Evolutionary conservation across 2,888 invertebrate species (phyloP), one percentile per base, ranked within the genome.

Genomic region (Oscheius sp.): DNA sequence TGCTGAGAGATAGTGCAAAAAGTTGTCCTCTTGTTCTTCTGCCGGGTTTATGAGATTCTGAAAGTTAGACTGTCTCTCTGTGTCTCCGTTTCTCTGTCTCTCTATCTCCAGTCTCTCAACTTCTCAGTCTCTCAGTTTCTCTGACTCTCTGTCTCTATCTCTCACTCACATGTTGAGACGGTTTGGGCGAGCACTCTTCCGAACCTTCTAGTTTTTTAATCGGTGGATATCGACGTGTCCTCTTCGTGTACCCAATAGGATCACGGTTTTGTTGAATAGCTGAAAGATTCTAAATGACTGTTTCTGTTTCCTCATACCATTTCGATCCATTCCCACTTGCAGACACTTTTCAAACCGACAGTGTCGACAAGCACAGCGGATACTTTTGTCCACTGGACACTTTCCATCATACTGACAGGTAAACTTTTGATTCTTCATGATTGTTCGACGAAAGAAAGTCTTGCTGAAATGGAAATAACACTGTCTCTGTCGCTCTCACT

Each of bases 211-310:
- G 58, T 55, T 76, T 77, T 55, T 83, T 85, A 29, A 85, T 77
- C 1, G 81, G 81, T 32, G 88, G 86, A 73, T 89, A 89, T 62
- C 88, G 74, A 57, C 88, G 71, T 9, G 88, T 88, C 33, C 88
- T 73, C 66, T 88, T 88, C 9, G 88, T 88, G 70, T 88, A 88
- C 21, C 88, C 88, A 50, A 88, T 88, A 21, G 88, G 88, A 76
- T 88, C 88, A 37, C 88, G 80, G 66, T 88, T 88, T 72, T 88
- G 88, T 79, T 88, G 88, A 57, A 88, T 88, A 2, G 88, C 87
- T 84, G 55, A 74, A 79, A 75, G 32, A 53, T 35, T n/a, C 21
- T 37, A 21, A 21, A 21, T 21, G 21, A 21, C 21, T 21, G 21
- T 21, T 21, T 21, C 21, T 21, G 21, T 21, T 21, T 21, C 21